These are phyloP conservation scores for Oikopleura dioica DNA, from an alignment of 23 tunicate species.

Conservation along the genomic window DNA sequence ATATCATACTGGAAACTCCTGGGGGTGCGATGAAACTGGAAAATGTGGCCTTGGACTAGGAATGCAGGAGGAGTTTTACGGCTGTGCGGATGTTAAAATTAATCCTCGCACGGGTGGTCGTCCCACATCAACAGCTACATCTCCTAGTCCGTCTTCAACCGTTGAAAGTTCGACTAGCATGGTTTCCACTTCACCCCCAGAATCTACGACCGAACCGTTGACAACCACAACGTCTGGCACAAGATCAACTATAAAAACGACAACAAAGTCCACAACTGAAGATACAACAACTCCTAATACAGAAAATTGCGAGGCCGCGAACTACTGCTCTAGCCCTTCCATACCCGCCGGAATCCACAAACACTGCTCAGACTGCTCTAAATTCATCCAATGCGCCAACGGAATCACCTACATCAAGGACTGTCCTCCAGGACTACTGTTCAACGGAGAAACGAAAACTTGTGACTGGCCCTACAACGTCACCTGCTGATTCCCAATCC, in stretches of 20 bases:
- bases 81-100: conserved; percentile 46
- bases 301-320: no score
- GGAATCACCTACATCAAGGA: conserved; percentile 12
- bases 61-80: conserved; percentile 47
- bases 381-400: conserved; percentile 22
- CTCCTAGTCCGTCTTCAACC: no score
- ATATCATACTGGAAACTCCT: conserved; percentile 42
- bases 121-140: no score
- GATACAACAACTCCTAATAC: not conserved
- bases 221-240: not conserved
- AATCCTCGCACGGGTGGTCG: not conserved
- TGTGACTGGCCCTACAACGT: conserved; percentile 33
- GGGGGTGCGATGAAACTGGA: conserved; percentile 27
- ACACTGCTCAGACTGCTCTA: conserved; percentile 18
- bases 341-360: not conserved
- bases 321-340: not conserved
- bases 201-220: not conserved
- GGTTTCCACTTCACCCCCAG: not conserved
- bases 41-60: conserved; percentile 32
- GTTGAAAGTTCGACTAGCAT: no score
- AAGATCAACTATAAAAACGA: not conserved
- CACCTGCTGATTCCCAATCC: not conserved
- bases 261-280: not conserved
- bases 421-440: conserved; percentile 27
- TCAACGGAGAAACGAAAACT: conserved; percentile 17